Evolutionary conservation across 2,888 invertebrate genomes (phyloP), one percentile per base, ranked within the genome.

Genomic region (Lissonota sp.): DNA sequence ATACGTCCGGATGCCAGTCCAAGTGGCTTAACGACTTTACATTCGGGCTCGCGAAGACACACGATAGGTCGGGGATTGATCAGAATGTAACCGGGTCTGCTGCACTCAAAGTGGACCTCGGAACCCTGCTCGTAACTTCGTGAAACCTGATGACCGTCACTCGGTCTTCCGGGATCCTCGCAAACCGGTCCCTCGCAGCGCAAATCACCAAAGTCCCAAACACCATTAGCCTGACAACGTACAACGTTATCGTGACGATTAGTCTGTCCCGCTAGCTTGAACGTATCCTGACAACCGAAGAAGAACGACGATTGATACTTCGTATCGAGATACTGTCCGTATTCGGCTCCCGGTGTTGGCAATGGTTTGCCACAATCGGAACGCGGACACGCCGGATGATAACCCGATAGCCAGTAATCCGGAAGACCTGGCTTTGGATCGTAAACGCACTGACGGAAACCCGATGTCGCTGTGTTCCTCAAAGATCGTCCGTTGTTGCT

Each of bases 131-230:
- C 97, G 87, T 97, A 97, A 87, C 97, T 97, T 89, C 96, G 94
- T 0, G 98, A 95, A 51, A 97, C 93, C 93, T 99, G 98, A 84
- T 95, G 94, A 26, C 99, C 99, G 93, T 99, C 99, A 80, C 97
- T 96, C 0, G 99, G 99, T 88, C 98, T 95, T 0, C 98, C 98
- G 0, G 99, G 99, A 93, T 99, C 99, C 92, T 97, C 97, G 91
- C 99, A 99, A 1, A 99, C 98, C 3, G 99, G 99, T 16, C 99
- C 99, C 94, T 99, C 98, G 90, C 99, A 99, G 71, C 98, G 94
- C 66, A 99, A 94, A 90, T 98, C 98, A 40, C 99, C 99, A 91
- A 99, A 98, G 93, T 99, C 99, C 99, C 99, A 99, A 81, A 97
- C 96, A 1, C 98, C 98, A 89, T 98, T 98, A 0, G 96, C 96